Conservation (phyloP, 1,140 invertebrate species). For the Lepidurus arcticus region DNA sequence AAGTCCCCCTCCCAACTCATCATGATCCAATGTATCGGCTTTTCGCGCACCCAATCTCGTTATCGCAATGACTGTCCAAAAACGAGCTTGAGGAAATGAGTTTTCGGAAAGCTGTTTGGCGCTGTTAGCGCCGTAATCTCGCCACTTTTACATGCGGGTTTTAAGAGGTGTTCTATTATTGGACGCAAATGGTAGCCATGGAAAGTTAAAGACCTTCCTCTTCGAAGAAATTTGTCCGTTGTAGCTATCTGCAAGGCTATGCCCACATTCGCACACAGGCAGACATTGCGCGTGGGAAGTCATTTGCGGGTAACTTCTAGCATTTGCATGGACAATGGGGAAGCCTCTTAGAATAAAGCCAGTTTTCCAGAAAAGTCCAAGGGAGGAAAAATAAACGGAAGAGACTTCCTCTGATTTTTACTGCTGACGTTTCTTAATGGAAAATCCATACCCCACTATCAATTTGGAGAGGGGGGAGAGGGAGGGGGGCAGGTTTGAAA, state of each 20-base stretch:
- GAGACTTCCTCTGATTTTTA: conserved; percentile 22
- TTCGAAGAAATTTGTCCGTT: too few relatives aligned
- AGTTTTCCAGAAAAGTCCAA: too few relatives aligned
- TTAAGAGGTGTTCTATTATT: not conserved
- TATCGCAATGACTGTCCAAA: not conserved
- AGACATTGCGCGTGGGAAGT: too few relatives aligned
- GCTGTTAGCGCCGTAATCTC: not conserved
- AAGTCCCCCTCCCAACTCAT: not conserved
- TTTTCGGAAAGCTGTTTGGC: not conserved
- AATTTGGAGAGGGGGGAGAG: not conserved
- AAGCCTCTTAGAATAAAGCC: too few relatives aligned
- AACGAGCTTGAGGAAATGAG: not conserved
- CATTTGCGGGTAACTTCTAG: too few relatives aligned
- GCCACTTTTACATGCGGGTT: not conserved
- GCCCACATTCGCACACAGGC: too few relatives aligned
- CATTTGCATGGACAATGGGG: too few relatives aligned
- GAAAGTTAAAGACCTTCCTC: too few relatives aligned
- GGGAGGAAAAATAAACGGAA: not conserved
- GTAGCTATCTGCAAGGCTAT: too few relatives aligned
- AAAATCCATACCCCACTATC: conserved; percentile 19
- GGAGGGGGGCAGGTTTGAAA: not conserved
- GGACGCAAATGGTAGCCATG: too few relatives aligned
- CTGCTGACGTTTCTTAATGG: conserved; percentile 21
- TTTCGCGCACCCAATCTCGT: not conserved
- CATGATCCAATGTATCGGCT: not conserved